Base-by-base conservation (phyloP, 2,888 invertebrate genomes). In the Agrochola macilenta region DNA sequence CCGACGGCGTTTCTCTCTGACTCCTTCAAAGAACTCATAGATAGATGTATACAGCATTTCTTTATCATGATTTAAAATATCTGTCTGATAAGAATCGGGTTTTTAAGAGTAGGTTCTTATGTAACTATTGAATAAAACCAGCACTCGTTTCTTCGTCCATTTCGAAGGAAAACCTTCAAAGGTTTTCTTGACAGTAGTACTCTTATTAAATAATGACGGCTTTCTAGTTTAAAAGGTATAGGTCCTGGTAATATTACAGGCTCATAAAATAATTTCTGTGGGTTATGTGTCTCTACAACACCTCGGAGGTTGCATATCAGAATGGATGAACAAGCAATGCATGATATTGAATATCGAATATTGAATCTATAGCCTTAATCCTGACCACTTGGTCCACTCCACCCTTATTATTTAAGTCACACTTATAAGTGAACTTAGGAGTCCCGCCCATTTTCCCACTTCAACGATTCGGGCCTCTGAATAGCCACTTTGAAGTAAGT, bases 1-100 rank as follows among this genome's bases (percentile, higher is more conserved):
- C 88, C 89, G 89, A 89, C 90, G 88, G 88, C 88, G 88, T 88
- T 89, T 88, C 87, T 87, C 82, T 88, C 88, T 87, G 87, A 89
- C 88, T 82, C 88, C 82, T 86, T 87, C 87, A 84, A 90, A 89
- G 86, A 85, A 84, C 82, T 85, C 68, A 79, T 76, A 81, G 78
- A 83, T 70, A 80, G 72, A 83, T 69, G 52, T 83, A 78, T 82
- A 83, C 52, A 77, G 70, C 72, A 76, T 81, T 75, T 75, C 65
- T 79, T 75, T 79, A 54, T 74, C 78, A 26, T 8, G 64, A 60
- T 65, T 81, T 81, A 17, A 74, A 54, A 74, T 74, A 39, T 60
- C 11, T 35, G 23, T 39, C 58, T 49, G 57, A 30, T 71, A 71
- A 43, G n/a, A 73, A 64, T 75, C 20, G 20, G 54, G 26, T 35